Evolutionary conservation across 2,113 vertebrate genomes (phyloP), one percentile per base, ranked within the genome.

Genomic region (Sceloporus undulatus): DNA sequence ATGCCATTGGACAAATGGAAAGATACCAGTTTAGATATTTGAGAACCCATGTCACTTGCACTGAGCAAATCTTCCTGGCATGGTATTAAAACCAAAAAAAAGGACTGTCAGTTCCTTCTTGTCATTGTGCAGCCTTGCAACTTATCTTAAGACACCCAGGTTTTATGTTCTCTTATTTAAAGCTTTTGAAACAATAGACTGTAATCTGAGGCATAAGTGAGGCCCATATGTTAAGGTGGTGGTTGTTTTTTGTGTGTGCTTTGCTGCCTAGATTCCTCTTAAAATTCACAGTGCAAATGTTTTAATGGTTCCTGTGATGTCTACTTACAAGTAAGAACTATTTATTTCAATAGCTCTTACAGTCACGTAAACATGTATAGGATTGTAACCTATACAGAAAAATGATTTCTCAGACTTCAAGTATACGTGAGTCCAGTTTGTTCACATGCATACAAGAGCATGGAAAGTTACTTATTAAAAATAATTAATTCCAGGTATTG

Each of bases 101-200:
- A 75, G 19, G 29, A 65, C 65, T 76, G 82, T 56, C 56, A 82
- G 66, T 73, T 88, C 19, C 65, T 2, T 82, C 0, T 0, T 78
- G 42, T 84, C 83, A 89, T 48, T 90, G 6, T 75, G 25, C 23
- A 81, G 52, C 83, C 56, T 11, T 84, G 42, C 25, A 87, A n/a
- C 27, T 48, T 85, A 89, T 1, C 74, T 85, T 70, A 83, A 80
- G 82, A 70, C 62, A 38, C 48, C 71, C 70, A 75, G 86, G 40
- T 81, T 90, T 89, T 85, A 81, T 90, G 1, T 23, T 40, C 19
- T 38, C 85, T 81, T 80, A 16, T 1, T 73, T 74, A 74, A 88
- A 88, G n/a, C 40, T 74, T 48, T 29, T 93, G 27, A 65, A 40
- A 78, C 89, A 85, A 77, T 66, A 90, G 8, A 77, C 5, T 25